Evolutionary conservation across 1,140 invertebrate genomes (phyloP), one percentile per base, ranked within the genome.

Genomic region (Drosophila ohnishii): DNA sequence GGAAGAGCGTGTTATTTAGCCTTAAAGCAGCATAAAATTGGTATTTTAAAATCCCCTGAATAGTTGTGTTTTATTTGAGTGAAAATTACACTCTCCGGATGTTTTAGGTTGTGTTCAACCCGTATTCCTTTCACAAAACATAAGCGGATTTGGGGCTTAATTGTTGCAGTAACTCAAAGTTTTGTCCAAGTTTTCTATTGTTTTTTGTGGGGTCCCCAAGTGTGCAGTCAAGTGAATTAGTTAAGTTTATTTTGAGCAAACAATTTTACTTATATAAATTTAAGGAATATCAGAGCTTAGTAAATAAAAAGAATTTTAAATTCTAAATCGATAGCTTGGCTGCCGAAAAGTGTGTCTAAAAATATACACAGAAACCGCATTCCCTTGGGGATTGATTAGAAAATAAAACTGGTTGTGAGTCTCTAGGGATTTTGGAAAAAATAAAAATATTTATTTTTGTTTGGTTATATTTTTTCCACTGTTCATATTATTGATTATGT

Each of bases 111-210:
- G 16, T 45, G 9, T 19, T 11, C 9, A 10, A 32, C 8, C 11
- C 7, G 7, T 13, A 19, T 60, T 44, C 1, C 19, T 28, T 44
- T n/a, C 22, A 9, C 1, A 32, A 3, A 62, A 28, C 35, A 19
- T 66, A 51, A 66, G 62, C 44, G 14, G 61, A 42, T 67, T 67
- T 66, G n/a, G 6, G 28, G 35, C 30, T 53, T 67, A 34, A 32
- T 51, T 67, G 11, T 42, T 28, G 22, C 6, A 28, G 7, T 39
- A 28, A 66, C 28, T 13, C n/a, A 14, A 14, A n/a, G 28, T 50
- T 65, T 8, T 34, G 19, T 13, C 4, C 28, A 34, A 16, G n/a
- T 32, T 32, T 50, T 50, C 5, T 32, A 50, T 32, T n/a, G 22
- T 10, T 47, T 47, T 7, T 37, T 28, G 1, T 6, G 22, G 4